phyloP scores from a whole-genome alignment of 2,797 vertebrate species.

The Betta splendens region DNA sequence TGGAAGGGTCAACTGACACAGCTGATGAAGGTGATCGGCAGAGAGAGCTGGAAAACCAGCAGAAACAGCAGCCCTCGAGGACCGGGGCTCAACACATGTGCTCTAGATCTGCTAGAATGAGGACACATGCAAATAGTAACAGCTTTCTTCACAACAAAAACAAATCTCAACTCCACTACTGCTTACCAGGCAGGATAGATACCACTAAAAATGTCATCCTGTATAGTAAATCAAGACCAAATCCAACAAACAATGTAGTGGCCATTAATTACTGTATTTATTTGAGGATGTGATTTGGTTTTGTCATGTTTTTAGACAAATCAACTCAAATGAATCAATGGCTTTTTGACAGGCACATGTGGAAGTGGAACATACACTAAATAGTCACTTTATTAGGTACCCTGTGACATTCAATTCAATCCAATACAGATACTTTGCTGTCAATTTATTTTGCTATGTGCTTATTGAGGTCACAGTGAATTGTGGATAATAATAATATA shows the following conservation, averaged over 20 bases:
- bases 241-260: no score
- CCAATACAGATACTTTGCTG: no score
- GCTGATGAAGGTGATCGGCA: no score
- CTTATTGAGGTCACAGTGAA: no score
- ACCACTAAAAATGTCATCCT: slow-evolving; percentile 13
- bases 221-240: slow-evolving; percentile 14
- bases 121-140: neutral
- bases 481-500: no score
- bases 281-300: neutral
- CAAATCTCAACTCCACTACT: neutral
- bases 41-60: no score
- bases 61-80: no score
- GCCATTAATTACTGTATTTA: slow-evolving; percentile 15
- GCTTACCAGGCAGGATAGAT: neutral
- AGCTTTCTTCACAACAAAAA: neutral
- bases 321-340: slow-evolving; percentile 1
- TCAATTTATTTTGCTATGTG: no score
- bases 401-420: no score
- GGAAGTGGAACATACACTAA: neutral
- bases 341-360: neutral
- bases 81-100: no score
- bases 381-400: no score
- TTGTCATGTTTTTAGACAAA: neutral
- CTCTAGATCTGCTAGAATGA: neutral
- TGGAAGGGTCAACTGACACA: no score